These are phyloP conservation scores for Cyaniris semiargus DNA, from an alignment of 2,888 invertebrate species.

Conservation along the genomic window DNA sequence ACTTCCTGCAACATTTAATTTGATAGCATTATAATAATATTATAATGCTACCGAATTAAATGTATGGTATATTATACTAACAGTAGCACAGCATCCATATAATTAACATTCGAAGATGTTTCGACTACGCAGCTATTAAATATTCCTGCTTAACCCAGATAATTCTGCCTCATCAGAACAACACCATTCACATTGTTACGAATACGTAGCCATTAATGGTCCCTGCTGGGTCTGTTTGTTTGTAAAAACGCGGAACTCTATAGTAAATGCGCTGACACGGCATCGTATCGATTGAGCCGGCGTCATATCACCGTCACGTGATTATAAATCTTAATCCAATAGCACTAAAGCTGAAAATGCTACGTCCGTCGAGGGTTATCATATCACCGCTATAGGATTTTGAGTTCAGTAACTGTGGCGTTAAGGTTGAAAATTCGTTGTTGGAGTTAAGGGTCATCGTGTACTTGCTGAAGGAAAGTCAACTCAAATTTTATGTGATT, in stretches of 20 bases:
- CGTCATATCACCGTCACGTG: not conserved
- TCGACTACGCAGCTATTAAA: too few relatives aligned
- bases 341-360: conserved; percentile 3
- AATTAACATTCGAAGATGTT: too few relatives aligned
- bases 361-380: not conserved
- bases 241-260: not conserved
- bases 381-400: not conserved
- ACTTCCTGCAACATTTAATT: too few relatives aligned
- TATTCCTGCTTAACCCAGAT: too few relatives aligned
- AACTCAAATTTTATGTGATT: not conserved
- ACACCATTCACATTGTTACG: too few relatives aligned
- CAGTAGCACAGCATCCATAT: too few relatives aligned
- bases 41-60: too few relatives aligned
- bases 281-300: not conserved
- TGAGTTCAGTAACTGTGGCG: not conserved
- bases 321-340: not conserved
- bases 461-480: not conserved
- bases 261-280: conserved; percentile 22
- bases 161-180: too few relatives aligned
- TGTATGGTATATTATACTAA: too few relatives aligned
- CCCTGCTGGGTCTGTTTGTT: not conserved
- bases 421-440: not conserved
- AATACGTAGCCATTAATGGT: too few relatives aligned
- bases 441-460: not conserved
- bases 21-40: too few relatives aligned